Percentiles rank a stretch among this genome's conserved stretches.
Conservation (phyloP, 1,140 invertebrate species). For the Hylyphantes graminicola region DNA sequence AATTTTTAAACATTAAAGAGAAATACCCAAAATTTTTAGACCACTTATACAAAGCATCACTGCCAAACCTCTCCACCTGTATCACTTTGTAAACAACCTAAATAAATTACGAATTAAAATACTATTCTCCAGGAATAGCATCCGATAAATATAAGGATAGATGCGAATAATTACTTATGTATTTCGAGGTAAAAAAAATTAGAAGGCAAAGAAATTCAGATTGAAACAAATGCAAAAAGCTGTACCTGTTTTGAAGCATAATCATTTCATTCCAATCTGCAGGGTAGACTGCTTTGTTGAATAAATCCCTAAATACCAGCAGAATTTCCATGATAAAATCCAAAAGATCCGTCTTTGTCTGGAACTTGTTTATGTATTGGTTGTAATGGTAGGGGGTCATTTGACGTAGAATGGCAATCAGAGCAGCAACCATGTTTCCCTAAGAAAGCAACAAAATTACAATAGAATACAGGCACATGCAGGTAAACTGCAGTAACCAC, state of each 20-base stretch:
- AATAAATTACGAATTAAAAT: too few relatives aligned
- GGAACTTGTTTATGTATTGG: slow-evolving; percentile 79
- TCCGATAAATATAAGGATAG: too few relatives aligned
- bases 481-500: too few relatives aligned
- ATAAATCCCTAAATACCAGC: slow-evolving; percentile 86
- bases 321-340: slow-evolving; percentile 91
- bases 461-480: too few relatives aligned
- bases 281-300: slow-evolving; percentile 82
- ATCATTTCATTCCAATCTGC: slow-evolving; percentile 96
- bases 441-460: slow-evolving; percentile 67
- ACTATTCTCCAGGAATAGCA: too few relatives aligned
- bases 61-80: too few relatives aligned
- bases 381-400: slow-evolving; percentile 88
- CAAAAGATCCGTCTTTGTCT: slow-evolving; percentile 74
- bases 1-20: too few relatives aligned
- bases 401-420: slow-evolving; percentile 88
- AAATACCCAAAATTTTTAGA: too few relatives aligned
- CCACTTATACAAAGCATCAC: too few relatives aligned
- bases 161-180: not conserved
- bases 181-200: not conserved
- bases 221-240: too few relatives aligned
- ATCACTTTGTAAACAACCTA: too few relatives aligned
- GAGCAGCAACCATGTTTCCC: slow-evolving; percentile 85
- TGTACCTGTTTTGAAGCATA: slow-evolving; percentile 86
- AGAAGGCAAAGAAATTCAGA: not conserved